A percentile compares a stretch with the other conserved stretches of the same genome.
phyloP scores from a whole-genome alignment of 2,113 vertebrate species.

The Phycodurus eques region DNA sequence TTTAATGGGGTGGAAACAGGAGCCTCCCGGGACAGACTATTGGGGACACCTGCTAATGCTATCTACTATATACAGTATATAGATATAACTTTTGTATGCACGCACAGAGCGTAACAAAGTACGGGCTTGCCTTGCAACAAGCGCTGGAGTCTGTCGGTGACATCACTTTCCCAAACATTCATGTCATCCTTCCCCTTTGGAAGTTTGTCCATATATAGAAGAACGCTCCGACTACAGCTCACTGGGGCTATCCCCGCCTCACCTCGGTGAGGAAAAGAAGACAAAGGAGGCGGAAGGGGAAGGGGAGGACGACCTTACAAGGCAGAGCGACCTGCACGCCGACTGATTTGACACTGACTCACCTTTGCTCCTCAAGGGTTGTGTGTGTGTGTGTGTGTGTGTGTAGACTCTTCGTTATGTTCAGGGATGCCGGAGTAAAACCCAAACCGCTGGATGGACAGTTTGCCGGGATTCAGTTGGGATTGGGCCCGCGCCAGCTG shows the following conservation, averaged over 20 bases:
- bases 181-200: constrained; percentile 39
- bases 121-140: constrained; percentile 18
- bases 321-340: constrained; percentile 62
- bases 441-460: too few relatives aligned
- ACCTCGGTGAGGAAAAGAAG: constrained; percentile 7
- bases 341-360: constrained; percentile 33
- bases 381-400: background rate
- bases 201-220: constrained; percentile 75
- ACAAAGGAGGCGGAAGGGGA: background rate
- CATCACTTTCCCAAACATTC: constrained; percentile 75
- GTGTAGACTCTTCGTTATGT: too few relatives aligned
- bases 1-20: too few relatives aligned
- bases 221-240: constrained; percentile 58
- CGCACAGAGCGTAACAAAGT: constrained; percentile 1
- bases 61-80: too few relatives aligned
- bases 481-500: too few relatives aligned
- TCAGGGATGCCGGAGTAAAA: too few relatives aligned
- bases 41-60: too few relatives aligned
- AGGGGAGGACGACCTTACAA: constrained; percentile 63
- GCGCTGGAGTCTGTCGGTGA: constrained; percentile 46
- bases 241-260: constrained; percentile 30
- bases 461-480: too few relatives aligned
- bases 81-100: too few relatives aligned
- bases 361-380: constrained; percentile 44
- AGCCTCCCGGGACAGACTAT: too few relatives aligned